Percentiles rank a stretch among this genome's conserved stretches.
Conservation (phyloP, 2,113 vertebrate species). For the Pyrgilauda ruficollis region DNA sequence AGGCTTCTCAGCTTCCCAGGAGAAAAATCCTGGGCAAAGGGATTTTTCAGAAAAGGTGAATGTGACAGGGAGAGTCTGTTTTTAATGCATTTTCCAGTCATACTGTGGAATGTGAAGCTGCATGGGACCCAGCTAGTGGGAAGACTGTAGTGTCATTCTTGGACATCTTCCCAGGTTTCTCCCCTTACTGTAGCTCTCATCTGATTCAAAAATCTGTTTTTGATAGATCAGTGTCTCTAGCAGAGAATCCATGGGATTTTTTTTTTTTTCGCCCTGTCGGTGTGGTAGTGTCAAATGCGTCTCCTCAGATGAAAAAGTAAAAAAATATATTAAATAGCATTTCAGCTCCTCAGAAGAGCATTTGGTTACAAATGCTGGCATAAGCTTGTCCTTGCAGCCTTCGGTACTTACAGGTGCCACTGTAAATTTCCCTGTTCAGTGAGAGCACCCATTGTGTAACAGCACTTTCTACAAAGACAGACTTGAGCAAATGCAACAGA, state of each 20-base stretch:
- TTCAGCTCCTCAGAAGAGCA: background rate
- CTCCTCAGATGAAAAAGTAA: background rate
- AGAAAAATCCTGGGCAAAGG: no score
- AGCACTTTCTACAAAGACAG: background rate
- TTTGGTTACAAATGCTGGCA: background rate
- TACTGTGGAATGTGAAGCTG: fast-evolving
- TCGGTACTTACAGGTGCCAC: background rate
- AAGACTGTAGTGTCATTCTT: background rate
- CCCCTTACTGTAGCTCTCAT: background rate
- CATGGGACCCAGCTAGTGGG: background rate
- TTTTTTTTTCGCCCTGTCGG: background rate
- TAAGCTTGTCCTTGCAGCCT: background rate
- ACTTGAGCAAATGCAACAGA: background rate
- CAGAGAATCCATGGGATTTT: background rate
- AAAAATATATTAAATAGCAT: background rate
- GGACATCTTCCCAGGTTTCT: background rate
- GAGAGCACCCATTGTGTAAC: background rate
- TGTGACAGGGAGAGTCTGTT: background rate
- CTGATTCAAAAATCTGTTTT: background rate
- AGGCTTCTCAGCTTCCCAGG: no score
- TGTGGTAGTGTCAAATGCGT: background rate
- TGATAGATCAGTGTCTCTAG: background rate
- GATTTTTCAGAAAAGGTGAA: no score
- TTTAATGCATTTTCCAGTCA: background rate
- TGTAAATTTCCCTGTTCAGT: background rate